A percentile compares a stretch with the other conserved stretches of the same genome.
These are phyloP conservation scores for Luidia sarsii DNA, from an alignment of 53 echinoderm and acorn worm species.

Conservation along the genomic window DNA sequence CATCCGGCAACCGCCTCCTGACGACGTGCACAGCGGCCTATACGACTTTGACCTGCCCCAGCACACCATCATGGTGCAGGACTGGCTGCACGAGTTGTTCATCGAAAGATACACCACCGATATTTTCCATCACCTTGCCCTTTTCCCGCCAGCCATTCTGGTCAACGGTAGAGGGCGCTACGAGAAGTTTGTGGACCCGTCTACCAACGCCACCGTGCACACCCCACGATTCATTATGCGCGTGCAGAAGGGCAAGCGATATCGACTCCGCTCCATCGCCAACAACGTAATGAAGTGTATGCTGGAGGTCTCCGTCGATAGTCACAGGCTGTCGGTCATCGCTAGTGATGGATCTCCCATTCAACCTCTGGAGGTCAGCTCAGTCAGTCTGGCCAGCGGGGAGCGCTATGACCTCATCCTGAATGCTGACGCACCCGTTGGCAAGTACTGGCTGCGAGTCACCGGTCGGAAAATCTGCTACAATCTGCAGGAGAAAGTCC, in stretches of 20 bases:
- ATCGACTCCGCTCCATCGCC: slow-evolving; percentile 72
- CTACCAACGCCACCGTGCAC: neutral
- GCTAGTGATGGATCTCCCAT: slow-evolving; percentile 67
- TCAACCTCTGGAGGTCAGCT: slow-evolving; percentile 43
- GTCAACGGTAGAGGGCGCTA: slow-evolving; percentile 66
- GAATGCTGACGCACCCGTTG: slow-evolving; percentile 57
- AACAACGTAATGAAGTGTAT: slow-evolving; percentile 68
- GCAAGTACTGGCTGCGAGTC: slow-evolving; percentile 76
- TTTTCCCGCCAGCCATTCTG: slow-evolving; percentile 25
- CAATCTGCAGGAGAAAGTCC: neutral
- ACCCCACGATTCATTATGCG: slow-evolving; percentile 40
- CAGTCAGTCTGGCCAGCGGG: slow-evolving; percentile 56
- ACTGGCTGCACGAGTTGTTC: slow-evolving; percentile 53
- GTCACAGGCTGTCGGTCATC: slow-evolving; percentile 69
- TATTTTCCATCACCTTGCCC: neutral
- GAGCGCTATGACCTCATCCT: slow-evolving; percentile 83
- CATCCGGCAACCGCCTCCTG: slow-evolving; percentile 59
- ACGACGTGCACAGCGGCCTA: slow-evolving; percentile 57
- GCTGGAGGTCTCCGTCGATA: slow-evolving; percentile 65
- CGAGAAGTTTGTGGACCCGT: neutral
- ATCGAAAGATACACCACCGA: neutral
- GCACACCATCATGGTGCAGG: slow-evolving; percentile 52
- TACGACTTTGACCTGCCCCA: slow-evolving; percentile 71
- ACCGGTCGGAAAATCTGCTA: neutral
- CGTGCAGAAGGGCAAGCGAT: slow-evolving; percentile 62